A percentile compares a stretch with the other conserved stretches of the same genome.
These are phyloP conservation scores for Anguilla anguilla DNA, from an alignment of 2,797 vertebrate species.

Conservation along the genomic window DNA sequence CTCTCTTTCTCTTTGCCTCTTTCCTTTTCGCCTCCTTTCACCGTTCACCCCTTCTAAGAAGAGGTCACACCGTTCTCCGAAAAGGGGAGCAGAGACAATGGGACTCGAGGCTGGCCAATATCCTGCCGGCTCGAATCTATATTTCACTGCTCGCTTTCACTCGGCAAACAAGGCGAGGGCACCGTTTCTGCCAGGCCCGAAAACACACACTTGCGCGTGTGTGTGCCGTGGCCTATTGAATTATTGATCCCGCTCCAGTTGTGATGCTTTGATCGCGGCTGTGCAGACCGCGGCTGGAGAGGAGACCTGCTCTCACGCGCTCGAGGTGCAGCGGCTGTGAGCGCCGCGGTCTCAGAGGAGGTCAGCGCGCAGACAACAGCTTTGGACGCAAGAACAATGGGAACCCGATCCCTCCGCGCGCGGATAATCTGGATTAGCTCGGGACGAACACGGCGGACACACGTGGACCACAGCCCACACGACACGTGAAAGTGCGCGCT, in stretches of 20 bases:
- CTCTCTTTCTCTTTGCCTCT: not conserved
- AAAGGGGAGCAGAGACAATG: not conserved
- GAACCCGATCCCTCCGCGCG: constrained; percentile 12
- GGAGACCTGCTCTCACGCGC: not conserved
- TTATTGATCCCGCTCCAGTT: not conserved
- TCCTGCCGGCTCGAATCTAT: not conserved
- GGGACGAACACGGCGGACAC: not conserved
- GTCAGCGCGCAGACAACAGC: constrained; percentile 19
- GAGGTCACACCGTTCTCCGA: not conserved
- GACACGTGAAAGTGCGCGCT: not conserved
- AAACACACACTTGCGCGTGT: not conserved
- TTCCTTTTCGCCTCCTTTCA: not conserved
- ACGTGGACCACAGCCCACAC: not conserved
- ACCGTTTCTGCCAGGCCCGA: not conserved
- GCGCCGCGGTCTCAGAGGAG: not conserved
- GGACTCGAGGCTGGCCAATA: not conserved
- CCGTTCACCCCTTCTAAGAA: not conserved
- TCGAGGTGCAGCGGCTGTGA: not conserved
- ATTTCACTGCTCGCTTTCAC: not conserved
- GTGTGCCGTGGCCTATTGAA: not conserved
- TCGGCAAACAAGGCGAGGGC: not conserved
- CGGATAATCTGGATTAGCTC: constrained; percentile 32
- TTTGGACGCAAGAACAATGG: constrained; percentile 15
- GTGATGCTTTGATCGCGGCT: not conserved
- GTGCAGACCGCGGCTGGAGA: not conserved